Conservation (phyloP, 1,140 invertebrate species). For the Oedothorax gibbosus region DNA sequence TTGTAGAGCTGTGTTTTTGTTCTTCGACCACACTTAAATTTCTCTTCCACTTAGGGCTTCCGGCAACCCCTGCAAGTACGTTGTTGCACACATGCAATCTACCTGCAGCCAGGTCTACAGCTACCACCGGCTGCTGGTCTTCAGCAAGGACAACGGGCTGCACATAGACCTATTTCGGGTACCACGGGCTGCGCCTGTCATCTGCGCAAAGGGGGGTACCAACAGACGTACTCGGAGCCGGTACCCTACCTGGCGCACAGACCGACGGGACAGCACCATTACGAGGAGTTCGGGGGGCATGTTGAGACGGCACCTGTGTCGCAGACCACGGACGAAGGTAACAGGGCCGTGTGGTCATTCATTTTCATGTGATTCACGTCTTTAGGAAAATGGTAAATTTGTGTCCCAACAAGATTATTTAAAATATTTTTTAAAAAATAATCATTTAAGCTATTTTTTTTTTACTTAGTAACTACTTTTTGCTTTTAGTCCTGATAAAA, state of each 20-base stretch:
- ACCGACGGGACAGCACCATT: neutral
- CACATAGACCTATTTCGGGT: constrained; percentile 88
- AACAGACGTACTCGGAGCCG: neutral
- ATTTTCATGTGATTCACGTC: too few species aligned
- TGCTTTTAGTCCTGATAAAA: too few species aligned
- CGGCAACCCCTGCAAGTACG: constrained; percentile 80
- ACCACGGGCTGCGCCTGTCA: constrained; percentile 86
- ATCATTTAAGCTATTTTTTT: too few species aligned
- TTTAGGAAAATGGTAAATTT: too few species aligned
- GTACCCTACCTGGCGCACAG: neutral
- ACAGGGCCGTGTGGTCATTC: too few species aligned
- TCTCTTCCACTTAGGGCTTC: constrained; percentile 73
- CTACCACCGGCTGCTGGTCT: constrained; percentile 86
- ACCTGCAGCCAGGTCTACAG: constrained; percentile 87
- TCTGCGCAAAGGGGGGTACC: constrained; percentile 1
- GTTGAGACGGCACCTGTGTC: constrained; percentile 26
- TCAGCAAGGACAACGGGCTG: constrained; percentile 82
- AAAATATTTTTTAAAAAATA: too few species aligned
- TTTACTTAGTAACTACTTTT: too few species aligned
- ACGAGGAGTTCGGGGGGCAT: constrained; percentile 49
- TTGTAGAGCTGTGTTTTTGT: too few species aligned
- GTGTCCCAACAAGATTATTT: too few species aligned
- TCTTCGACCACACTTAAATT: neutral
- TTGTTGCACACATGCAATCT: constrained; percentile 83
- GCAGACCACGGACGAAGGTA: constrained; percentile 9